Conservation (phyloP, 1,140 invertebrate species). For the Cotesia vestalis region DNA sequence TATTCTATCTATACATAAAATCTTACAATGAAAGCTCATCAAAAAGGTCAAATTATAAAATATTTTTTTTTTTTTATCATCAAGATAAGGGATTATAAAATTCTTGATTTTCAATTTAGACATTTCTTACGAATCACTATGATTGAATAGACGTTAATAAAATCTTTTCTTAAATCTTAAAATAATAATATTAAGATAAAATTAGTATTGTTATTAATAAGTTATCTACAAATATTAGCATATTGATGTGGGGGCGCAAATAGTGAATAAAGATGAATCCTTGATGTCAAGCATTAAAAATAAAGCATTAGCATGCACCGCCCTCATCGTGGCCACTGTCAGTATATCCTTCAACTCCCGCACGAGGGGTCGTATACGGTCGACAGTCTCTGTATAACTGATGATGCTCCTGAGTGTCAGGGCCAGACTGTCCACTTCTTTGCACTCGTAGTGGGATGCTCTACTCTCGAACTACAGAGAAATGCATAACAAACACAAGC, state of each 20-base stretch:
- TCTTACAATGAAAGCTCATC: too few relatives aligned
- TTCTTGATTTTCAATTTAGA: too few relatives aligned
- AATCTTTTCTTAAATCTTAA: too few relatives aligned
- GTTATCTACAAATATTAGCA: background rate
- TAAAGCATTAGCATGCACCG: constrained; percentile 28
- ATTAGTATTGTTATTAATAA: background rate
- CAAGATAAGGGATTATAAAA: too few relatives aligned
- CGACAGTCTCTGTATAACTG: constrained; percentile 57
- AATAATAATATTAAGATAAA: background rate
- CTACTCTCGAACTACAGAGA: constrained; percentile 22
- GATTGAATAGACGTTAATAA: too few relatives aligned
- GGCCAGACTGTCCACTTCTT: constrained; percentile 61
- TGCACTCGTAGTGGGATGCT: constrained; percentile 42
- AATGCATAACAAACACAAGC: constrained; percentile 15
- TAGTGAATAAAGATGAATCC: constrained; percentile 50
- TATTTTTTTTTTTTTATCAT: too few relatives aligned
- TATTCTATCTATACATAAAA: too few relatives aligned
- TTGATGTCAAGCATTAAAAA: constrained; percentile 55
- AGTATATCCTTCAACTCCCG: background rate
- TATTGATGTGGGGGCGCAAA: background rate
- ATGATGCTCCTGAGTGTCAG: constrained; percentile 63
- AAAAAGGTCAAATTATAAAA: too few relatives aligned
- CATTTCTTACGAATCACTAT: too few relatives aligned
- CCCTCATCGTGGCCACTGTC: constrained; percentile 10
- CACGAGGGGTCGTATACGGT: constrained; percentile 37